These are phyloP conservation scores for Microchirus variegatus DNA, from an alignment of 2,797 vertebrate genomes.

Conservation along the genomic window DNA sequence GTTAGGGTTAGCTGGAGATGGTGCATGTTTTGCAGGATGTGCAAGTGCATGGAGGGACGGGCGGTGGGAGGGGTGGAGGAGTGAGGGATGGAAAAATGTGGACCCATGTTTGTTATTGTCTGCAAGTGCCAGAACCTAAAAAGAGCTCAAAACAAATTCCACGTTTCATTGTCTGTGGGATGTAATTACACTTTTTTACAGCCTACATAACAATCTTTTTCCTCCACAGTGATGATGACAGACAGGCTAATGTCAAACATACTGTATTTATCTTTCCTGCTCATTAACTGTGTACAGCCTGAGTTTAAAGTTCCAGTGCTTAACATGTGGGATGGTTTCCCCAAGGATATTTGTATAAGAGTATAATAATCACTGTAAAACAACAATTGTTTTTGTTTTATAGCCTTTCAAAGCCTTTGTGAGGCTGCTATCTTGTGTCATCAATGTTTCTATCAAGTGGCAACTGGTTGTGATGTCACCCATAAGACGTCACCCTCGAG, in stretches of 20 bases:
- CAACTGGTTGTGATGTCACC: too few species aligned
- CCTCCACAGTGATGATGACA: slow-evolving; percentile 9
- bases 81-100: slow-evolving; percentile 48
- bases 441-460: too few species aligned
- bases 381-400: too few species aligned
- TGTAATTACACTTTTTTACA: slow-evolving; percentile 31
- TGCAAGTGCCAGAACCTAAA: slow-evolving; percentile 18
- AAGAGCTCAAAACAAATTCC: neutral
- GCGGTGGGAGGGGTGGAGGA: slow-evolving; percentile 24
- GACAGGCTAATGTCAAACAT: too few species aligned
- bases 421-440: too few species aligned
- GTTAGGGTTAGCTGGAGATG: slow-evolving; percentile 23
- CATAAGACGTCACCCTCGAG: too few species aligned
- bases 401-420: too few species aligned
- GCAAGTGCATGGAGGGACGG: slow-evolving; percentile 52
- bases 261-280: neutral
- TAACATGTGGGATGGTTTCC: too few species aligned
- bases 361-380: too few species aligned
- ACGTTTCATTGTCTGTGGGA: slow-evolving; percentile 12
- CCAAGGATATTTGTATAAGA: too few species aligned
- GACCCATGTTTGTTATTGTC: slow-evolving; percentile 48
- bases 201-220: slow-evolving; percentile 16
- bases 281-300: slow-evolving; percentile 3
- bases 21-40: slow-evolving; percentile 69
- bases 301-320: neutral